Conservation (phyloP, 2,113 vertebrate species). For the Himantopus leucocephalus region DNA sequence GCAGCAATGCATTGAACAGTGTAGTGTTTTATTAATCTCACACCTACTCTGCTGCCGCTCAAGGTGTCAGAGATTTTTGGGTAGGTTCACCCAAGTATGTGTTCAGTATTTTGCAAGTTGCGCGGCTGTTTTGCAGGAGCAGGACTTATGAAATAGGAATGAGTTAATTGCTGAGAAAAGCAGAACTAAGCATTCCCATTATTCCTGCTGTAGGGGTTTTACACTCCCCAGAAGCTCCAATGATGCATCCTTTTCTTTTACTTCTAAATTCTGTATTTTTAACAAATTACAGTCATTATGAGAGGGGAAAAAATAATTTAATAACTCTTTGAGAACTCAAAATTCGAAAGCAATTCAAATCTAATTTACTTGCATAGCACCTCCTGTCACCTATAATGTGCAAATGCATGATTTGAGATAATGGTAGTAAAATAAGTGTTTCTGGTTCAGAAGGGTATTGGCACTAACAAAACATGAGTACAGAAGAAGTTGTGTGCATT, state of each 20-base stretch:
- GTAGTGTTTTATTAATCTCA: constrained; percentile 46
- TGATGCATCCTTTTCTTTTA: background rate
- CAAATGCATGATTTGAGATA: background rate
- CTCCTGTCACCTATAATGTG: background rate
- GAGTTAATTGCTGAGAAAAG: background rate
- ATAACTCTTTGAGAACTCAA: background rate
- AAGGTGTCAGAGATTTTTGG: background rate
- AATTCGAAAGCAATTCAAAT: background rate
- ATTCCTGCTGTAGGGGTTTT: background rate
- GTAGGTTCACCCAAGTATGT: background rate
- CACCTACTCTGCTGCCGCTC: background rate
- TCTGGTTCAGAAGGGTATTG: background rate
- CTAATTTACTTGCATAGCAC: background rate
- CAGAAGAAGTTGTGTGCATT: background rate
- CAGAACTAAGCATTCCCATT: background rate
- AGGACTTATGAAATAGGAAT: background rate
- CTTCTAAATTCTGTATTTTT: background rate
- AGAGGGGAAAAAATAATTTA: background rate
- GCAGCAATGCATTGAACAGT: constrained; percentile 11
- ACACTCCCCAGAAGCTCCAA: background rate
- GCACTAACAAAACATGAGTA: background rate
- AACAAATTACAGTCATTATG: background rate
- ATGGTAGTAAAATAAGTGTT: background rate
- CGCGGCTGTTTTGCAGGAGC: background rate
- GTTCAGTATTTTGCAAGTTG: background rate